A percentile compares a stretch with the other conserved stretches of the same genome.
Evolutionary conservation across 2,888 invertebrate genomes (phyloP).

Genomic region (Aspidiotus rigidus): DNA sequence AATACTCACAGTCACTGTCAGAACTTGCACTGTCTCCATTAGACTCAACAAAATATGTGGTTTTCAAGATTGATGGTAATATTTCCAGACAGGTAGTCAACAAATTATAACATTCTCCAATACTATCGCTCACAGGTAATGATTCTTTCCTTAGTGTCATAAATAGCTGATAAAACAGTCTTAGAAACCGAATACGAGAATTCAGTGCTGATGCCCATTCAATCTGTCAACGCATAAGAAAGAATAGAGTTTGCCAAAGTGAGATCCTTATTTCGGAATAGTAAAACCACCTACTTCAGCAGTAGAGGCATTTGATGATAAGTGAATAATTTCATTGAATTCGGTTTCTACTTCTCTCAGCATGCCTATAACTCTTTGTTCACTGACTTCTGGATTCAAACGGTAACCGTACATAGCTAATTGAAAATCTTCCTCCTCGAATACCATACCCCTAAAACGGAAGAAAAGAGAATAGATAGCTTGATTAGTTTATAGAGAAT

Average conservation of each 20-base stretch:
- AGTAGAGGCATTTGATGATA: constrained; percentile 25
- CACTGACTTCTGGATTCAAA: constrained; percentile 69
- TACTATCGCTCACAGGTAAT: constrained; percentile 56
- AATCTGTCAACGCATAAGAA: constrained; percentile 1
- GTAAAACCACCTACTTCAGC: constrained; percentile 12
- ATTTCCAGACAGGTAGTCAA: constrained; percentile 72
- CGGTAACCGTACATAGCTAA: constrained; percentile 83
- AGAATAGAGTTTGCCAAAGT: not conserved
- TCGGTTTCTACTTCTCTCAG: constrained; percentile 88
- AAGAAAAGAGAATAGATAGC: no score
- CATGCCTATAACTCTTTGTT: constrained; percentile 69
- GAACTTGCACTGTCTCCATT: not conserved
- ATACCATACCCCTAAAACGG: constrained; percentile 62
- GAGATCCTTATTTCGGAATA: not conserved
- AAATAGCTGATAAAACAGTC: constrained; percentile 70
- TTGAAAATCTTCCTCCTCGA: constrained; percentile 95
- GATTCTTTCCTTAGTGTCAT: constrained; percentile 48
- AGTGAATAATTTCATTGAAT: constrained; percentile 44
- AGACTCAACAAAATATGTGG: constrained; percentile 10
- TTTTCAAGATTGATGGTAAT: constrained; percentile 48
- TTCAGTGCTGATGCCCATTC: constrained; percentile 53
- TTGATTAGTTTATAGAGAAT: not conserved
- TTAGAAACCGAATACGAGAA: constrained; percentile 73
- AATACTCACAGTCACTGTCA: not conserved
- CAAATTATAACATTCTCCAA: constrained; percentile 61